phyloP scores from a whole-genome alignment of 2,113 vertebrate genomes.

The Amphiprion percula region DNA sequence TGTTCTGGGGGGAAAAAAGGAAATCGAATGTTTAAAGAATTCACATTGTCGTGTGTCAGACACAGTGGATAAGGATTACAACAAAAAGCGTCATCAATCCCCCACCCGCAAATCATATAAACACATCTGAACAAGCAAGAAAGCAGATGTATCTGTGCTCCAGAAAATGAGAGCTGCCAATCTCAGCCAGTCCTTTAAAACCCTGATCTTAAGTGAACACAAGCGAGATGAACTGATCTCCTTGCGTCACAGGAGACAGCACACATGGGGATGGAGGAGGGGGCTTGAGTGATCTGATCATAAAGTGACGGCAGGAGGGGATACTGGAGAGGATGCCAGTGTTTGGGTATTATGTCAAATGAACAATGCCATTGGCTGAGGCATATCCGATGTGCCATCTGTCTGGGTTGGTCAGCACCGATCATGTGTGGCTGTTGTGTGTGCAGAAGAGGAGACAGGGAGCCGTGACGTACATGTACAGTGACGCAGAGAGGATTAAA shows the following conservation, averaged over 20 bases:
- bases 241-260: conserved; percentile 51
- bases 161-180: conserved; percentile 61
- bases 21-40: conserved; percentile 3
- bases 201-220: conserved; percentile 48
- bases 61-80: conserved; percentile 54
- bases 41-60: conserved; percentile 43
- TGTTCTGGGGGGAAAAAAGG: conserved; percentile 8
- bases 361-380: conserved; percentile 75
- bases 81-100: conserved; percentile 60
- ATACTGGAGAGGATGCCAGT: conserved; percentile 57
- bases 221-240: conserved; percentile 49
- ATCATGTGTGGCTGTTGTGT: conserved; percentile 51
- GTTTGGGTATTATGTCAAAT: conserved; percentile 78
- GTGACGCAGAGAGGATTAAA: conserved; percentile 59
- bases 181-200: conserved; percentile 51
- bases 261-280: conserved; percentile 31
- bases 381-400: conserved; percentile 72
- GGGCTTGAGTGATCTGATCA: conserved; percentile 61
- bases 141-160: conserved; percentile 55
- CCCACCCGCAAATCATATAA: conserved; percentile 44
- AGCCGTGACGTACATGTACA: conserved; percentile 49
- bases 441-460: conserved; percentile 11
- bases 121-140: conserved; percentile 54
- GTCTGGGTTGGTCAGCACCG: conserved; percentile 46
- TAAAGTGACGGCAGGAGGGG: conserved; percentile 51